Evolutionary conservation across 2,113 vertebrate species (phyloP), one percentile per base, ranked within the genome.

Genomic region (Oenanthe oenanthe): DNA sequence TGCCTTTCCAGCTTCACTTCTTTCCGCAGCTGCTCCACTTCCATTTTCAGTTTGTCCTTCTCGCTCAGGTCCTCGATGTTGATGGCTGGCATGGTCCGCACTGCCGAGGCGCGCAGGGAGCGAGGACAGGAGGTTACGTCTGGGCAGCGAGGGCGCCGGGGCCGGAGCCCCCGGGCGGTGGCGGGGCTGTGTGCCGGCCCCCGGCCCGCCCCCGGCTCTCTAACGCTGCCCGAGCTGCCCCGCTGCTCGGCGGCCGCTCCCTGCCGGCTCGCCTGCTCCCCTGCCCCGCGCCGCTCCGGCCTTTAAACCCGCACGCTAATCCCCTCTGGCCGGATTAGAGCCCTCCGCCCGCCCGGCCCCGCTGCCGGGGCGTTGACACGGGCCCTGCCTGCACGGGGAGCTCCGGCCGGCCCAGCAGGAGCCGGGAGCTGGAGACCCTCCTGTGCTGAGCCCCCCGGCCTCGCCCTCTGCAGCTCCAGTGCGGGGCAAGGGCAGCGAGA

Each of bases 1-100:
- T 98, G 98, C 93, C 99, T 98, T 88, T 99, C 98, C 89, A 99
- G 97, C 43, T 98, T 98, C 67, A 99, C 97, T 97, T 99, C 99
- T 97, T 95, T 97, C 95, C 99, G 99, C 63, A 99, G 98, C 96
- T 99, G 99, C 32, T 98, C 98, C 63, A 99, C 98, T 98, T 99
- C 98, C 99, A 99, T 99, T 92, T 98, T 96, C 93, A 98, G 94
- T 94, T 98, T 99, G 97, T 99, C 99, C 96, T 99, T 98, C 92
- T 99, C 99, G 7, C 99, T 99, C 94, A 99, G 95, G 17, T 99
- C 98, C 0, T 99, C 99, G 31, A 99, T 98, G 70, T 99, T 98
- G 96, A 99, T 99, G 84, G 99, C 98, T 3, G 99, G 99, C 99
- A 99, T 99, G 48, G 54, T 98, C 56, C n/a, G 25, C 57, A 32